Evolutionary conservation across 2,888 invertebrate species (phyloP).

Genomic region (Caenorhabditis doughertyi): DNA sequence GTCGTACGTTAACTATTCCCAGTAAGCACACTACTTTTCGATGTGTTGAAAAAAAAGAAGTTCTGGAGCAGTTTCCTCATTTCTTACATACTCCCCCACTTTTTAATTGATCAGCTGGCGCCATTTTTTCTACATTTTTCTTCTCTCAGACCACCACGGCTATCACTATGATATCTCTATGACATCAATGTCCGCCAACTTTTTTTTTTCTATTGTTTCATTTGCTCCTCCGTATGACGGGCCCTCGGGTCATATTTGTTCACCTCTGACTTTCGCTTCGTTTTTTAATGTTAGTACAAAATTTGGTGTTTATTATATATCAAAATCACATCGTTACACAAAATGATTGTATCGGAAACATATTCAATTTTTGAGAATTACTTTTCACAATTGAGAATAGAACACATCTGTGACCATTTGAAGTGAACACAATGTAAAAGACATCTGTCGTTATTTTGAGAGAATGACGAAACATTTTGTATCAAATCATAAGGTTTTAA

Average conservation of each 20-base stretch:
- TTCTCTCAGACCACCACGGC: conserved; percentile 42
- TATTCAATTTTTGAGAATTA: not conserved
- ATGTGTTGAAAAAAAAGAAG: no score
- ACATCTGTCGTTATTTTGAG: no score
- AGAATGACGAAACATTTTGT: no score
- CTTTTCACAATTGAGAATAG: no score
- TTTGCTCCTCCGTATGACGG: conserved; percentile 47
- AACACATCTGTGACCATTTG: no score
- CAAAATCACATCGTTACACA: not conserved
- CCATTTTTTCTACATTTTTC: conserved; percentile 3
- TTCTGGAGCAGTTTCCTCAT: not conserved
- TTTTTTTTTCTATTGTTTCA: conserved; percentile 40
- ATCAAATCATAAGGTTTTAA: no score
- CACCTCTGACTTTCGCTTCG: conserved; percentile 24
- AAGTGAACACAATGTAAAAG: no score
- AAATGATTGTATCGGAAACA: not conserved
- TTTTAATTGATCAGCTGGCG: conserved; percentile 50
- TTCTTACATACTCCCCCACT: conserved; percentile 24
- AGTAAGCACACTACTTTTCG: no score
- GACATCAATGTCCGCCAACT: conserved; percentile 40
- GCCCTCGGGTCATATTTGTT: conserved; percentile 47
- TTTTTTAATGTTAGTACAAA: conserved; percentile 37
- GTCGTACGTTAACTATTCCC: no score
- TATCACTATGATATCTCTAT: conserved; percentile 30
- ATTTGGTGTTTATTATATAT: conserved; percentile 3